phyloP scores from a whole-genome alignment of 2,797 vertebrate species.

The Gila robusta region DNA sequence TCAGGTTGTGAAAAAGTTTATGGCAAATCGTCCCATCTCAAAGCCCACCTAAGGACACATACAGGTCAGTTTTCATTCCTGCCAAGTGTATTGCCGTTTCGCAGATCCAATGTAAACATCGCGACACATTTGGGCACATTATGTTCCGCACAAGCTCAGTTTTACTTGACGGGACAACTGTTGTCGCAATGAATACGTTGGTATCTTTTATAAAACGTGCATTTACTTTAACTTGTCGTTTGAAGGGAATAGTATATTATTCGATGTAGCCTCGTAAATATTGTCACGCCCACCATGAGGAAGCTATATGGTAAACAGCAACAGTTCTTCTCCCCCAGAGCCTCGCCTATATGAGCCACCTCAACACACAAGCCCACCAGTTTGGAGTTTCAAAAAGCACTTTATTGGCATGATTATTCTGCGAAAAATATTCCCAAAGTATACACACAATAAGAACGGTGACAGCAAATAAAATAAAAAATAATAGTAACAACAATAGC shows the following conservation, averaged over 20 bases:
- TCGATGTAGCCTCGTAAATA: slow-evolving; percentile 62
- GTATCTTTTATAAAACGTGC: not conserved
- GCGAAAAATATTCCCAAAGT: not conserved
- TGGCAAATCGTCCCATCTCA: slow-evolving; percentile 99
- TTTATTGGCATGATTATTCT: slow-evolving; percentile 1
- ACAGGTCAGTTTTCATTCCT: slow-evolving; percentile 91
- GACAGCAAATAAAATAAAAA: not conserved
- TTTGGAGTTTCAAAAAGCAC: not conserved
- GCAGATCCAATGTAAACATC: slow-evolving; percentile 41
- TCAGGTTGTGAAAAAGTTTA: slow-evolving; percentile 99
- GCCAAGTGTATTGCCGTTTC: slow-evolving; percentile 56
- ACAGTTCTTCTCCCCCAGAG: slow-evolving; percentile 62
- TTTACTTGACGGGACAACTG: slow-evolving; percentile 17
- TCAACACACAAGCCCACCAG: slow-evolving; percentile 6
- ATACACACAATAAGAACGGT: not conserved
- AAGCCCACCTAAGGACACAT: slow-evolving; percentile 99
- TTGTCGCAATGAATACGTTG: not conserved
- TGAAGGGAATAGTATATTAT: slow-evolving; percentile 52
- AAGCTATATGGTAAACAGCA: slow-evolving; percentile 69
- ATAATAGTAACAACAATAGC: not conserved
- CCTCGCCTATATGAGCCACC: slow-evolving; percentile 38
- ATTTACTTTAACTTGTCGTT: not conserved
- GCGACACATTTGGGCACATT: slow-evolving; percentile 42
- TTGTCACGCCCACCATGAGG: slow-evolving; percentile 83
- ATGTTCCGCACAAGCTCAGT: not conserved